Conservation (phyloP, 1,140 invertebrate species). For the Meteorus sp. region DNA sequence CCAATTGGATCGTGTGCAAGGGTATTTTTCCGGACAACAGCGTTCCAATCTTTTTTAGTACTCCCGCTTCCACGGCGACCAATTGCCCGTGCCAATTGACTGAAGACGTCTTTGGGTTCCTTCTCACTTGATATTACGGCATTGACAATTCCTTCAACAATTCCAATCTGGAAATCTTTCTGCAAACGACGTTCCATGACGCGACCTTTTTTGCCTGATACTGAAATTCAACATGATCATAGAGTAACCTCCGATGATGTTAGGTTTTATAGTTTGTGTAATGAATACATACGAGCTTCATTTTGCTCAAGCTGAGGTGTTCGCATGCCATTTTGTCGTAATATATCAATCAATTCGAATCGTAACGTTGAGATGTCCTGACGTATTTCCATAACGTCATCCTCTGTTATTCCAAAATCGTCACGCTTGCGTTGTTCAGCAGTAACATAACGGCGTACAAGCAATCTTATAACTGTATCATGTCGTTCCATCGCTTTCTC, state of each 20-base stretch:
- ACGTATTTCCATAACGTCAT: conserved; percentile 95
- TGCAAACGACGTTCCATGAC: conserved; percentile 81
- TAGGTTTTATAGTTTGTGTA: not conserved
- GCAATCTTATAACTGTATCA: conserved; percentile 75
- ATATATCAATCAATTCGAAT: conserved; percentile 87
- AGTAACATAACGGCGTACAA: conserved; percentile 81
- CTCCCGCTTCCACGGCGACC: conserved; percentile 62
- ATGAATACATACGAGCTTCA: conserved; percentile 60
- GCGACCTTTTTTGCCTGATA: conserved; percentile 80
- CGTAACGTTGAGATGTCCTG: conserved; percentile 87
- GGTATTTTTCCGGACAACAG: conserved; percentile 73
- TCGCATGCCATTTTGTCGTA: conserved; percentile 79
- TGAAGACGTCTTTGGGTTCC: conserved; percentile 76
- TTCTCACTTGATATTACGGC: conserved; percentile 69
- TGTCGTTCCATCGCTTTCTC: conserved; percentile 71
- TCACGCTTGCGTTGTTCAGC: conserved; percentile 80
- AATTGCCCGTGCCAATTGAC: conserved; percentile 77
- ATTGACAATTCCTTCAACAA: conserved; percentile 80
- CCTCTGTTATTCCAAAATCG: conserved; percentile 87
- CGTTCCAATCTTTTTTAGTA: conserved; percentile 84
- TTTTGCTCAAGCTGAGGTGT: conserved; percentile 70
- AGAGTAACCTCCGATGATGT: conserved; percentile 2
- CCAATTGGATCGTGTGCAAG: conserved; percentile 75
- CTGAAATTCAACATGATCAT: conserved; percentile 51
- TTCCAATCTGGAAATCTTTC: conserved; percentile 89